Conservation (phyloP, 2,797 vertebrate species). For the Rhynchotus rufescens region DNA sequence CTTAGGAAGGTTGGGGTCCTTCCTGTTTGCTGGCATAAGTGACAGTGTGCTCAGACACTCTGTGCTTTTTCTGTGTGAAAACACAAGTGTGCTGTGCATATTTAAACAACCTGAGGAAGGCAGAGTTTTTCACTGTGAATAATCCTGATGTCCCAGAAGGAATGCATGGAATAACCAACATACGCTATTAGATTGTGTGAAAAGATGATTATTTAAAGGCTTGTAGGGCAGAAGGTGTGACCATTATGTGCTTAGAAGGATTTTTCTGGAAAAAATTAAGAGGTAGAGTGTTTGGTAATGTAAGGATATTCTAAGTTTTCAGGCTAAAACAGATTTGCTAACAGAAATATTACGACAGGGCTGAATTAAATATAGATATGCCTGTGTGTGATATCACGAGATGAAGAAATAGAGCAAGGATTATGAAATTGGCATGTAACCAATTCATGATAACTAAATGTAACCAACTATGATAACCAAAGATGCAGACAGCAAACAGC, state of each 20-base stretch:
- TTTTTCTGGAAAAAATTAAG: neutral
- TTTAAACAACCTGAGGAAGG: neutral
- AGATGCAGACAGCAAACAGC: neutral
- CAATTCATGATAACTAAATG: too few species aligned
- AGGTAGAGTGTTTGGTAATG: neutral
- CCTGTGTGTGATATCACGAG: neutral
- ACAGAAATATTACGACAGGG: neutral
- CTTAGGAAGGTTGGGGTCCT: neutral
- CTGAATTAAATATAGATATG: neutral
- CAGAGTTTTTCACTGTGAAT: neutral
- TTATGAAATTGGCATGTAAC: neutral
- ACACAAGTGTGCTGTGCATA: neutral
- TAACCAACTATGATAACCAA: neutral
- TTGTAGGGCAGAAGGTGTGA: neutral
- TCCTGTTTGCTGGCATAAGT: neutral
- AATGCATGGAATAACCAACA: neutral
- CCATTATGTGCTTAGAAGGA: neutral
- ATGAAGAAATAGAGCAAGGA: neutral
- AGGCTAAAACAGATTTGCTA: neutral
- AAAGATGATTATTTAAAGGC: neutral
- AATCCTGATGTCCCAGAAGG: neutral
- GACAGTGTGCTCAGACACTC: neutral
- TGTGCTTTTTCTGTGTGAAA: neutral
- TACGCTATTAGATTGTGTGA: neutral
- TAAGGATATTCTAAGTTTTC: neutral